Percentiles rank a stretch among this genome's conserved stretches.
These are phyloP conservation scores for Coccyzus lansbergi DNA, from an alignment of 2,797 vertebrate genomes.

Conservation along the genomic window DNA sequence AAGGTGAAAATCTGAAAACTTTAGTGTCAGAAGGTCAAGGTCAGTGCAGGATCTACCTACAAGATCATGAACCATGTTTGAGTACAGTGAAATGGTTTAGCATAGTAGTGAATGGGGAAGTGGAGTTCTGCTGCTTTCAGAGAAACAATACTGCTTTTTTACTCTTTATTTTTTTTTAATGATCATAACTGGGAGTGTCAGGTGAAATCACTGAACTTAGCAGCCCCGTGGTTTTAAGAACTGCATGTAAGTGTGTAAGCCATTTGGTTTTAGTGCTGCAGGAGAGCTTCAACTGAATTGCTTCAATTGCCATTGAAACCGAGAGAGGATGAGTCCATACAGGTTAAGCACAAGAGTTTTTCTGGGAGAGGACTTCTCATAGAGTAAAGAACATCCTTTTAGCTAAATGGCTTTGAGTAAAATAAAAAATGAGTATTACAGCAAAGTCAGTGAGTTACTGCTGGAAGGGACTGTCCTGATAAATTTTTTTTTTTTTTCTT, in stretches of 20 bases:
- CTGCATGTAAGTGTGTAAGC: neutral
- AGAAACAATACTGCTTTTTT: neutral
- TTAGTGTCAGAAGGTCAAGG: neutral
- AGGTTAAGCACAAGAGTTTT: neutral
- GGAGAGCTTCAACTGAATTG: neutral
- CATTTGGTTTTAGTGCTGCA: neutral
- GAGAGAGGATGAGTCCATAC: neutral
- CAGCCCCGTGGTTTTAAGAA: neutral
- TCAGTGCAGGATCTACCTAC: neutral
- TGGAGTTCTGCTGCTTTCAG: neutral
- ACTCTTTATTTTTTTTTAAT: neutral
- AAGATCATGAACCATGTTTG: accelerated
- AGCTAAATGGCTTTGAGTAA: neutral
- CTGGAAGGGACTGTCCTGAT: neutral
- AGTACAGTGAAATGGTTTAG: neutral
- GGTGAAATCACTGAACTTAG: neutral
- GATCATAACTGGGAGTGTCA: neutral
- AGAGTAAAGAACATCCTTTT: neutral
- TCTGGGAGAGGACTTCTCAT: neutral
- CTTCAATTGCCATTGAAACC: neutral
- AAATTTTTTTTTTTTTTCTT: neutral
- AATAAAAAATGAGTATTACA: neutral
- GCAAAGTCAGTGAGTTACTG: neutral
- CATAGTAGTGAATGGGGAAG: neutral
- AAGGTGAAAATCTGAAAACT: neutral